Evolutionary conservation across 2,797 vertebrate genomes (phyloP).

Genomic region (Chaenodraco wilsoni): DNA sequence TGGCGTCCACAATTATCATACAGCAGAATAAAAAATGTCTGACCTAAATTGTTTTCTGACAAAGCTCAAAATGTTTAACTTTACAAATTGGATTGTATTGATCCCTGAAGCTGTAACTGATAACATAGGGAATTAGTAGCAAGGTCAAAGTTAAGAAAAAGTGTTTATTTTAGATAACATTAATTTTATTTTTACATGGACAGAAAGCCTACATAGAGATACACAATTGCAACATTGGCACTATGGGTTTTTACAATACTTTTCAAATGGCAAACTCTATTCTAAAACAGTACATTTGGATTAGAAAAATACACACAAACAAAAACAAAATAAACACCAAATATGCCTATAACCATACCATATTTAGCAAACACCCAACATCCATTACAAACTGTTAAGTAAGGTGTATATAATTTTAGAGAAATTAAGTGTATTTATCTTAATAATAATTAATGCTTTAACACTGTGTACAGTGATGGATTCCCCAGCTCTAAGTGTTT

Average conservation of each 20-base stretch:
- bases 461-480: not conserved
- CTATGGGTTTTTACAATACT: not conserved
- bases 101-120: not conserved
- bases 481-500: fast-evolving
- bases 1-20: not conserved
- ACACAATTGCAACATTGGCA: not conserved
- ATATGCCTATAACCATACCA: not conserved
- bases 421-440: no score
- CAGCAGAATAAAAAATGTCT: not conserved
- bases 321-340: not conserved
- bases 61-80: no score
- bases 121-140: not conserved
- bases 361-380: not conserved
- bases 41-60: not conserved
- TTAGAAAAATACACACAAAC: no score
- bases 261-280: not conserved
- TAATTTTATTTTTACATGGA: not conserved
- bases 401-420: not conserved
- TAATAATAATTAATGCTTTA: no score
- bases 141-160: not conserved
- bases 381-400: not conserved
- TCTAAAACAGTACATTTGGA: not conserved
- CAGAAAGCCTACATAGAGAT: no score
- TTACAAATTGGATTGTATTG: not conserved
- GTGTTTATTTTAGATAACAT: not conserved